A percentile compares a stretch with the other conserved stretches of the same genome.
These are phyloP conservation scores for Lethenteron camtschaticum DNA, from an alignment of 2,113 vertebrate species.

Conservation along the genomic window DNA sequence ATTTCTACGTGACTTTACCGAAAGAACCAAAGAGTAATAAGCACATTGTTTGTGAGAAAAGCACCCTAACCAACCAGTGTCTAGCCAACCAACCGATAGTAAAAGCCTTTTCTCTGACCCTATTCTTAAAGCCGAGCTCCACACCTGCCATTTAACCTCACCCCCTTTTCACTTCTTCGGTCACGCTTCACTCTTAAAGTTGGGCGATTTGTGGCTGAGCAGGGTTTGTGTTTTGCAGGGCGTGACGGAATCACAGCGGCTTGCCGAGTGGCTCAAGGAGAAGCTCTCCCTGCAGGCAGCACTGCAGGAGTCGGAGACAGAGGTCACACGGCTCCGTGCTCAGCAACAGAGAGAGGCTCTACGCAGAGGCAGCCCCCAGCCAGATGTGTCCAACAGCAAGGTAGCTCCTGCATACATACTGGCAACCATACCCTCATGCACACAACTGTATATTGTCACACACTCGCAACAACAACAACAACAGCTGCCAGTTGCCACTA, in stretches of 20 bases:
- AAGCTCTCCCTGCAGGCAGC: constrained; percentile 41
- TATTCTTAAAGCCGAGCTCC: neutral
- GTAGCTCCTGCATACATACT: constrained; percentile 18
- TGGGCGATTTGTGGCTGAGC: too few relatives aligned
- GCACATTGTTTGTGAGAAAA: too few relatives aligned
- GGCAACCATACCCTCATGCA: neutral
- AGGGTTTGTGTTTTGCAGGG: too few relatives aligned
- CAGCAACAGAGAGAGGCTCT: constrained; percentile 32
- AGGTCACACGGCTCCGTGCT: constrained; percentile 16
- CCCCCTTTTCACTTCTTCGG: too few relatives aligned
- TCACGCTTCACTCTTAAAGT: too few relatives aligned
- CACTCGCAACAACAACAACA: neutral
- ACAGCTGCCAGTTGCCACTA: neutral
- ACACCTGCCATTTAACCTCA: neutral
- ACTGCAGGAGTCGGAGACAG: constrained; percentile 31
- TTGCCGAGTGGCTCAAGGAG: constrained; percentile 50
- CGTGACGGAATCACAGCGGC: constrained; percentile 8
- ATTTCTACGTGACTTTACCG: too few relatives aligned
- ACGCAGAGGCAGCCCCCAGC: constrained; percentile 26
- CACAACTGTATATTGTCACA: neutral
- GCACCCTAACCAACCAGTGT: too few relatives aligned
- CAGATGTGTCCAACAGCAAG: constrained; percentile 30
- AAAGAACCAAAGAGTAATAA: too few relatives aligned
- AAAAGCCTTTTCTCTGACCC: too few relatives aligned
- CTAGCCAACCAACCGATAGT: too few relatives aligned